phyloP scores from a whole-genome alignment of 2,113 vertebrate genomes.

The Stomatorhinus ivindoensis region DNA sequence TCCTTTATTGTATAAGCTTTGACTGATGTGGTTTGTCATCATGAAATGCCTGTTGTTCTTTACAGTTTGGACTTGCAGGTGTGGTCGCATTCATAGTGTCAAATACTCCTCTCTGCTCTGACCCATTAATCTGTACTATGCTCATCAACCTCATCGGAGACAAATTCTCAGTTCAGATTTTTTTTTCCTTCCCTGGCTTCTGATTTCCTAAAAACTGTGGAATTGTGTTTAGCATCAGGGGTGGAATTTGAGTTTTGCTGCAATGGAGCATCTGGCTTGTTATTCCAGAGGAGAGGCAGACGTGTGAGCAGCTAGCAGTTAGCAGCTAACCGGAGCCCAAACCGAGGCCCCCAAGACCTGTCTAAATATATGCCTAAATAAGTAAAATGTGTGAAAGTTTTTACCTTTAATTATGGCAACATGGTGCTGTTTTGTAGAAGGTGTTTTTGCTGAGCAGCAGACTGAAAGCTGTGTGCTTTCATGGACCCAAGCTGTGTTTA shows the following conservation, averaged over 20 bases:
- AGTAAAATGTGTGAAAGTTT: background rate
- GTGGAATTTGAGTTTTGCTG: background rate
- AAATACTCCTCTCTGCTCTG: background rate
- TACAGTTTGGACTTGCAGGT: background rate
- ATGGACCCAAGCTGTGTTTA: background rate
- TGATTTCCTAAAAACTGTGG: background rate
- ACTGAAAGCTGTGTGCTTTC: background rate
- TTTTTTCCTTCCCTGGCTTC: background rate
- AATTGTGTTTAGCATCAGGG: background rate
- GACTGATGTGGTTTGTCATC: background rate
- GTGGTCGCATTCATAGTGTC: background rate
- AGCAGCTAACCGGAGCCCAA: background rate
- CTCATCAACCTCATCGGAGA: background rate
- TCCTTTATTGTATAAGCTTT: background rate
- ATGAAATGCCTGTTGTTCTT: background rate
- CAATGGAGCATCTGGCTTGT: background rate
- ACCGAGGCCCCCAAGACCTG: background rate
- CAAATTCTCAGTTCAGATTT: background rate
- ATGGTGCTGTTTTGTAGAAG: background rate
- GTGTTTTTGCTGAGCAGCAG: background rate
- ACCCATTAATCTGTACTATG: background rate
- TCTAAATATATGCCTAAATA: background rate
- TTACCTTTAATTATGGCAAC: background rate
- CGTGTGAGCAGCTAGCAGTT: background rate
- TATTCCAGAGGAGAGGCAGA: background rate